phyloP scores from a whole-genome alignment of 2,888 invertebrate species.

The Lochmaea crataegi region DNA sequence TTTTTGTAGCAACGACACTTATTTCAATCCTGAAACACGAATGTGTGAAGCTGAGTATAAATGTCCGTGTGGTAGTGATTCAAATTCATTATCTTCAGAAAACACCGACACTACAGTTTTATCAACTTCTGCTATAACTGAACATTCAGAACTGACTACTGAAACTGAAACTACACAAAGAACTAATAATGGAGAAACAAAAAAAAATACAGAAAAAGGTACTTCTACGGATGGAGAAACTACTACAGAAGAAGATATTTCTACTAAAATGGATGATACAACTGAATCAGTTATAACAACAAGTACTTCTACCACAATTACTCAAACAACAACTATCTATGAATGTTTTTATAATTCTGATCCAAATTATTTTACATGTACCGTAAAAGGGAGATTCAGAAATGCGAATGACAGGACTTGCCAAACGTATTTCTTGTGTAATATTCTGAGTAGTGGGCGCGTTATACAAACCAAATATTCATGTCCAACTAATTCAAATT shows the following conservation, averaged over 20 bases:
- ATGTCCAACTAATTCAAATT: conserved; percentile 47
- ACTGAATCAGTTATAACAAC: neutral
- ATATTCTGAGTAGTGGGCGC: conserved; percentile 47
- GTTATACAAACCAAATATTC: conserved; percentile 52
- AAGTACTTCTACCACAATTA: conserved; percentile 16
- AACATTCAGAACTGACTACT: conserved; percentile 10
- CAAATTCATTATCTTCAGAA: no score
- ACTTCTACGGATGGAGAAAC: neutral
- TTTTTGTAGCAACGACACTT: conserved; percentile 43
- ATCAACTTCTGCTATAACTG: conserved; percentile 8
- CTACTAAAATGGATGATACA: neutral
- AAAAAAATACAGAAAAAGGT: neutral
- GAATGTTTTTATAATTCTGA: conserved; percentile 13
- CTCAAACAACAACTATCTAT: neutral
- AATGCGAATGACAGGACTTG: conserved; percentile 60
- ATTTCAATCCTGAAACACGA: conserved; percentile 48
- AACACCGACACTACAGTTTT: no score
- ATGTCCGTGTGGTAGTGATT: conserved; percentile 40
- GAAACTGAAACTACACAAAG: neutral
- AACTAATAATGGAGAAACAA: neutral
- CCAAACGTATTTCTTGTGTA: conserved; percentile 50
- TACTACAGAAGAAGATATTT: no score
- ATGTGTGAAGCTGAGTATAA: conserved; percentile 42
- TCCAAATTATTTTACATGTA: conserved; percentile 44
- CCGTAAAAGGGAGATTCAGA: conserved; percentile 64